phyloP scores from a whole-genome alignment of 2,888 invertebrate genomes.

The Sarcophaga rosellei region DNA sequence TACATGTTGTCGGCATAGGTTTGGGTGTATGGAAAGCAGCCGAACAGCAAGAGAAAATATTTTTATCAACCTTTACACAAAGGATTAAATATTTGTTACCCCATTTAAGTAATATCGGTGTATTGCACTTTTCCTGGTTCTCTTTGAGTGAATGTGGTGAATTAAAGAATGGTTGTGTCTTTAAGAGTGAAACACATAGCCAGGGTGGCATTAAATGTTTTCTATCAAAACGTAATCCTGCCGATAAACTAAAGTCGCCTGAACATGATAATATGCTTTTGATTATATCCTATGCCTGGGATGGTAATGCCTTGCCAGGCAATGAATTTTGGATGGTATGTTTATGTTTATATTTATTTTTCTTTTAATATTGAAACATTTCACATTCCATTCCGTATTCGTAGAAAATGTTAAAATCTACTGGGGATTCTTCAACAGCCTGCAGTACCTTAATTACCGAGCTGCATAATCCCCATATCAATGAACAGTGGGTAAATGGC shows the following conservation, averaged over 20 bases:
- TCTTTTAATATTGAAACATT: not conserved
- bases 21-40: constrained; percentile 86
- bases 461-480: constrained; percentile 83
- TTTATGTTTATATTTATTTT: not conserved
- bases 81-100: constrained; percentile 82
- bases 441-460: constrained; percentile 84
- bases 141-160: constrained; percentile 81
- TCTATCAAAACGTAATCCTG: constrained; percentile 83
- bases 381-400: not conserved
- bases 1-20: constrained; percentile 86
- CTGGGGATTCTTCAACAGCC: constrained; percentile 84
- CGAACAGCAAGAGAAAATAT: constrained; percentile 84
- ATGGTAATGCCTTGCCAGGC: constrained; percentile 87
- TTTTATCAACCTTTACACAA: constrained; percentile 85
- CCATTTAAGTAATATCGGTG: constrained; percentile 83
- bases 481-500: constrained; percentile 82
- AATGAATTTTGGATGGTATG: constrained; percentile 87
- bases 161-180: constrained; percentile 81
- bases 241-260: constrained; percentile 80
- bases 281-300: constrained; percentile 88
- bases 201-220: constrained; percentile 82
- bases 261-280: constrained; percentile 82
- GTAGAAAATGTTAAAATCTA: constrained; percentile 78
- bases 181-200: constrained; percentile 74
- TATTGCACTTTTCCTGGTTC: constrained; percentile 87